Percentiles rank a stretch among this genome's conserved stretches.
These are phyloP conservation scores for Portevinia maculata DNA, from an alignment of 2,888 invertebrate genomes.

Conservation along the genomic window DNA sequence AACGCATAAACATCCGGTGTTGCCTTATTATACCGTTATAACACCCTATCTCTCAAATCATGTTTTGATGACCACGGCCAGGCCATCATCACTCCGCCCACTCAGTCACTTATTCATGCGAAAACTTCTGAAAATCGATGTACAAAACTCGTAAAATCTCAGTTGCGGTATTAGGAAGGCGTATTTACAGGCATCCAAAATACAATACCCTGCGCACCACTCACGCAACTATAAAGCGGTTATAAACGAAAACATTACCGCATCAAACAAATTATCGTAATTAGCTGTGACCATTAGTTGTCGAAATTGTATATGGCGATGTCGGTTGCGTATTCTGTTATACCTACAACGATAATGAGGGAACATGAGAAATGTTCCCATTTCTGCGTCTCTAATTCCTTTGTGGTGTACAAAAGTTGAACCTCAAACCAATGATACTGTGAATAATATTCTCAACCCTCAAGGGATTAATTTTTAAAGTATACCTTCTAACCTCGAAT, in stretches of 20 bases:
- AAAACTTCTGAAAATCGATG: conserved; percentile 48
- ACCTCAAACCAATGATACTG: conserved; percentile 27
- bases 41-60: neutral
- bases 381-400: conserved; percentile 37
- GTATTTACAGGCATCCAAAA: neutral
- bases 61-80: conserved; percentile 39
- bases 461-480: conserved; percentile 56
- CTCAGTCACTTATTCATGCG: conserved; percentile 22
- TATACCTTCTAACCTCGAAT: conserved; percentile 10
- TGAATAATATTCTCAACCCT: conserved; percentile 43
- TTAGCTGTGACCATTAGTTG: conserved; percentile 71
- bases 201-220: conserved; percentile 1
- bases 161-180: conserved; percentile 17
- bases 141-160: conserved; percentile 54
- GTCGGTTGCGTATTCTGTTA: conserved; percentile 3
- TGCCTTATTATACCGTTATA: conserved; percentile 43
- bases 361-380: conserved; percentile 2
- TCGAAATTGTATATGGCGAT: conserved; percentile 40
- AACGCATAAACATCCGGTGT: conserved; percentile 9
- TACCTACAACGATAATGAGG: conserved; percentile 4
- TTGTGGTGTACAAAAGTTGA: conserved; percentile 13
- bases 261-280: conserved; percentile 67
- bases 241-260: conserved; percentile 65
- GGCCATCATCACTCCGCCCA: conserved; percentile 18
- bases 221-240: conserved; percentile 36